phyloP scores from a whole-genome alignment of 2,888 invertebrate genomes.

The Drosophila meridionalis region DNA sequence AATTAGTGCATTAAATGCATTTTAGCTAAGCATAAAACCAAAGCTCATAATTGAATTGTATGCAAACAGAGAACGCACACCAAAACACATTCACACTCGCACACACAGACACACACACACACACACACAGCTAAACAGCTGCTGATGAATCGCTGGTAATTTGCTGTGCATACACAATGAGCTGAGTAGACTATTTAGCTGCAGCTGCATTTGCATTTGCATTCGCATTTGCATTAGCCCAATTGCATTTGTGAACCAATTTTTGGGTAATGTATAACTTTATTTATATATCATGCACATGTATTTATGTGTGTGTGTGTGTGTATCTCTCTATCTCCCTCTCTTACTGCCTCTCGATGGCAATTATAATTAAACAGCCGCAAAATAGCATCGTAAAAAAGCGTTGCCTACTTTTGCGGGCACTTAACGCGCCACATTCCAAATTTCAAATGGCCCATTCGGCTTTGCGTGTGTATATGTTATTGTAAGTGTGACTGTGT shows the following conservation, averaged over 20 bases:
- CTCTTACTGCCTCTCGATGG: slow-evolving; percentile 10
- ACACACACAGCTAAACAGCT: not conserved
- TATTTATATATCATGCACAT: slow-evolving; percentile 10
- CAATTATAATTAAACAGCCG: slow-evolving; percentile 54
- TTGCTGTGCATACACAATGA: slow-evolving; percentile 25
- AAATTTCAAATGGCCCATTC: slow-evolving; percentile 49
- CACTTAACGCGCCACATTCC: slow-evolving; percentile 52
- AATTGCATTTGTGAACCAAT: slow-evolving; percentile 13
- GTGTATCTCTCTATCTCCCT: not conserved
- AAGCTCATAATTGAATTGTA: slow-evolving; percentile 45
- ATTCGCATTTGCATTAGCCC: slow-evolving; percentile 30
- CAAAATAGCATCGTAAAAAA: slow-evolving; percentile 50
- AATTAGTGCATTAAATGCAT: slow-evolving; percentile 67
- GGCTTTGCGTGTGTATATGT: not conserved
- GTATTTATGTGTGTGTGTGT: slow-evolving; percentile 1
- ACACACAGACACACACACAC: slow-evolving; percentile 1
- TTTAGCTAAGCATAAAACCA: slow-evolving; percentile 38
- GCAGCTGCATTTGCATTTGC: slow-evolving; percentile 15
- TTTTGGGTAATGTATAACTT: slow-evolving; percentile 19
- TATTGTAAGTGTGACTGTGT: not conserved
- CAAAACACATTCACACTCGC: not conserved
- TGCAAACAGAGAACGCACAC: slow-evolving; percentile 28
- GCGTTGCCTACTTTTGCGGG: slow-evolving; percentile 63
- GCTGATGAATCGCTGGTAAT: slow-evolving; percentile 52
- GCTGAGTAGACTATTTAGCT: slow-evolving; percentile 24